These are phyloP conservation scores for Acronicta leporina DNA, from an alignment of 2,888 invertebrate genomes.

Conservation along the genomic window DNA sequence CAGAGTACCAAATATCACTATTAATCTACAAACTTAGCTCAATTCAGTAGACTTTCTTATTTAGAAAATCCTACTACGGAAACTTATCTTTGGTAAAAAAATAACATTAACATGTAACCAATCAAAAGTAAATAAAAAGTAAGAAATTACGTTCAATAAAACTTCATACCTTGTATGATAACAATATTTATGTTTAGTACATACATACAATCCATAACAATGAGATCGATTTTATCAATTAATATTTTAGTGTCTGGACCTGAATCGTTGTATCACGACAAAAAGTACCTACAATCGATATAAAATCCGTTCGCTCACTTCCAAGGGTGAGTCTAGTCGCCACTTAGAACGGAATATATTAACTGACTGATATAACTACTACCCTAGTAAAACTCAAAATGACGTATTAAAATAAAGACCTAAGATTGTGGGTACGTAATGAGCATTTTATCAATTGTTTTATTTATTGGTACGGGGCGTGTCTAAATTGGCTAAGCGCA, in stretches of 20 bases:
- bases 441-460: slow-evolving; percentile 60
- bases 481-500: slow-evolving; percentile 72
- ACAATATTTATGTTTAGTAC: slow-evolving; percentile 83
- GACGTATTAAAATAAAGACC: slow-evolving; percentile 52
- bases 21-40: slow-evolving; percentile 68
- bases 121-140: slow-evolving; percentile 70
- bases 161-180: slow-evolving; percentile 89
- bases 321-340: slow-evolving; percentile 32
- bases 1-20: slow-evolving; percentile 77
- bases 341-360: slow-evolving; percentile 48
- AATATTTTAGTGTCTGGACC: slow-evolving; percentile 74
- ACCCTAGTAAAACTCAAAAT: slow-evolving; percentile 46
- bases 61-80: slow-evolving; percentile 72
- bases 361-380: slow-evolving; percentile 48
- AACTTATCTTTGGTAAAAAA: slow-evolving; percentile 86
- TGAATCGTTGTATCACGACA: slow-evolving; percentile 79
- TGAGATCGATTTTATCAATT: slow-evolving; percentile 86
- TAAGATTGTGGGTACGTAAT: slow-evolving; percentile 51
- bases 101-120: slow-evolving; percentile 76
- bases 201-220: slow-evolving; percentile 84
- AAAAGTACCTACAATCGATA: slow-evolving; percentile 55
- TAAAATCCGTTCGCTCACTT: slow-evolving; percentile 41
- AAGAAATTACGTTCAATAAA: slow-evolving; percentile 66
- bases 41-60: slow-evolving; percentile 65
- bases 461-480: slow-evolving; percentile 64